Conservation (phyloP, 2,113 vertebrate genomes). For the Heteronetta atricapilla region DNA sequence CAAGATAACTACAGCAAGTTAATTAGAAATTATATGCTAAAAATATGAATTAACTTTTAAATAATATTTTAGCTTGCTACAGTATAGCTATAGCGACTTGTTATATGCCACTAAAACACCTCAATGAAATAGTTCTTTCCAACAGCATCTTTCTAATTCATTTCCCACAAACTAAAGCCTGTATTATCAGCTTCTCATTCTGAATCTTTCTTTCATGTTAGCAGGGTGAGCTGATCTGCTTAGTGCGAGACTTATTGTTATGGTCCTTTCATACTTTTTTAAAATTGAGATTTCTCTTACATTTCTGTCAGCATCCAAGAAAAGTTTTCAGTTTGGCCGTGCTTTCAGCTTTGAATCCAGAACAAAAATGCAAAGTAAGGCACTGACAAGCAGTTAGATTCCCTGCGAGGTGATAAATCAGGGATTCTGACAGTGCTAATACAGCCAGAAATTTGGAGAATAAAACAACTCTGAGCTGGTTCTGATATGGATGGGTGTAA, state of each 20-base stretch:
- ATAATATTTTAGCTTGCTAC: conserved; percentile 78
- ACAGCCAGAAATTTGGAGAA: not conserved
- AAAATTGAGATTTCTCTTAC: conserved; percentile 48
- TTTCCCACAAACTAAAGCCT: conserved; percentile 66
- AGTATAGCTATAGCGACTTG: conserved; percentile 41
- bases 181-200: conserved; percentile 58
- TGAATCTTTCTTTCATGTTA: not conserved
- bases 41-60: conserved; percentile 82
- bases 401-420: conserved; percentile 52
- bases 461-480: not conserved
- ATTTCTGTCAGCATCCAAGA: conserved; percentile 44
- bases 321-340: conserved; percentile 16
- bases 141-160: conserved; percentile 47
- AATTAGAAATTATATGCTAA: conserved; percentile 84
- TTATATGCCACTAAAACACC: conserved; percentile 59
- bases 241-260: conserved; percentile 62
- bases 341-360: conserved; percentile 39
- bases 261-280: conserved; percentile 23
- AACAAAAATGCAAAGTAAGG: conserved; percentile 57
- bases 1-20: conserved; percentile 82
- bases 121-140: conserved; percentile 66
- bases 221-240: conserved; percentile 63
- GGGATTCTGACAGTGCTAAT: conserved; percentile 23
- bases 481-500: not conserved
- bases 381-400: conserved; percentile 36